Evolutionary conservation across 2,113 vertebrate species (phyloP).

Genomic region (Callopanchax toddi): DNA sequence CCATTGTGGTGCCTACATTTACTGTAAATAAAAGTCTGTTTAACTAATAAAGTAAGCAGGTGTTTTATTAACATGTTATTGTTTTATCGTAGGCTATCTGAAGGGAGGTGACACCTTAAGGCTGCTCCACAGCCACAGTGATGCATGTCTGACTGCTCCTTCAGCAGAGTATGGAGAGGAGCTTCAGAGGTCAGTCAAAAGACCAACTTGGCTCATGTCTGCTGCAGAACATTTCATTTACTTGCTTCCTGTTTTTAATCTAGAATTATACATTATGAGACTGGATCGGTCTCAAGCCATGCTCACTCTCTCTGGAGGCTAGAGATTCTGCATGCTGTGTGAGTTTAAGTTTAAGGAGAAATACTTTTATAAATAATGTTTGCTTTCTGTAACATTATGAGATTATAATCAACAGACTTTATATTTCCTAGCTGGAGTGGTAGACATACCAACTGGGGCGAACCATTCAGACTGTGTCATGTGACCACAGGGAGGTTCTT

Average conservation of each 20-base stretch:
- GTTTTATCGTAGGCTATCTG: conserved; percentile 84
- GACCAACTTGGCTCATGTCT: not conserved
- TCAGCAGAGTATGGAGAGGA: conserved; percentile 86
- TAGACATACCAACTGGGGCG: conserved; percentile 91
- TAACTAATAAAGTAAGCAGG: too few relatives aligned
- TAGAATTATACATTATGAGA: conserved; percentile 92
- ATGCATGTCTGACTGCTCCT: conserved; percentile 91
- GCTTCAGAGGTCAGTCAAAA: conserved; percentile 83
- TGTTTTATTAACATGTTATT: not conserved
- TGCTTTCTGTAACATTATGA: not conserved
- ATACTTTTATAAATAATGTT: not conserved
- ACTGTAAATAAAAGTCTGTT: too few relatives aligned
- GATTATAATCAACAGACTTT: not conserved
- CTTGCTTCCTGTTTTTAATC: conserved; percentile 29
- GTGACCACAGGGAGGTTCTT: conserved; percentile 93
- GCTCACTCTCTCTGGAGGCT: conserved; percentile 96
- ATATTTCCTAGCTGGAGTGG: conserved; percentile 88
- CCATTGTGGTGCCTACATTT: too few relatives aligned
- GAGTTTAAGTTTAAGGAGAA: conserved; percentile 64
- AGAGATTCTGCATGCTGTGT: conserved; percentile 93
- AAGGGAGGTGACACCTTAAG: conserved; percentile 92
- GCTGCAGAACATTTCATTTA: not conserved
- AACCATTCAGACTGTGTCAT: conserved; percentile 90
- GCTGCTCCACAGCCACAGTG: conserved; percentile 91
- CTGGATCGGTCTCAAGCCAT: conserved; percentile 86